These are phyloP conservation scores for Bombus difficillimus DNA, from an alignment of 1,140 invertebrate genomes.

Conservation along the genomic window DNA sequence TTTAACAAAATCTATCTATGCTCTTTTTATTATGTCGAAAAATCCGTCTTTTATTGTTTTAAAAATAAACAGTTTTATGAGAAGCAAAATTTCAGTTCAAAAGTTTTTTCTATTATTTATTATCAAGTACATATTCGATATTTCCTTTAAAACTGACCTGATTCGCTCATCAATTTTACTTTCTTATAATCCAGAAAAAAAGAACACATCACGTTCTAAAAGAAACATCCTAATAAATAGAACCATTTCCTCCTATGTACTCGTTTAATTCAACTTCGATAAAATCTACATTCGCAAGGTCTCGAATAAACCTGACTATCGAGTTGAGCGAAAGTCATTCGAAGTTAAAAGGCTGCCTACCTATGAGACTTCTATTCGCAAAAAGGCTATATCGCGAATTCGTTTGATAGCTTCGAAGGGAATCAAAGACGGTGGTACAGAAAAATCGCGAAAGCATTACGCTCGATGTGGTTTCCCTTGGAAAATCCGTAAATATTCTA, in stretches of 20 bases:
- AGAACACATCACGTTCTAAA: neutral
- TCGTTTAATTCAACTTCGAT: neutral
- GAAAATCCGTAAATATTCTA: slow-evolving; percentile 39
- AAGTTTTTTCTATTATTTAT: neutral
- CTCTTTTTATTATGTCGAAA: neutral
- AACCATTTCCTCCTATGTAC: neutral
- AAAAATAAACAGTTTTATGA: neutral
- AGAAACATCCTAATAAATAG: neutral
- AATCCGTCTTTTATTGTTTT: neutral
- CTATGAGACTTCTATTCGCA: neutral
- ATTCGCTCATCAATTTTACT: neutral
- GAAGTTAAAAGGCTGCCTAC: neutral
- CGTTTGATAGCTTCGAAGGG: neutral
- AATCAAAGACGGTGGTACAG: neutral
- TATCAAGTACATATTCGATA: neutral
- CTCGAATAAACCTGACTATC: neutral
- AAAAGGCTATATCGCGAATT: neutral
- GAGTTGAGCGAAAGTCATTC: neutral
- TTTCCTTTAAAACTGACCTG: neutral
- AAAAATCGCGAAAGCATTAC: neutral
- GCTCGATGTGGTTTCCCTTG: neutral
- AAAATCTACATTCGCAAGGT: neutral
- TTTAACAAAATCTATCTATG: slow-evolving; percentile 47
- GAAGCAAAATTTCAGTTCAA: neutral
- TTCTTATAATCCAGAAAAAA: neutral